These are phyloP conservation scores for Philaenus spumarius DNA, from an alignment of 1,140 invertebrate species.

Conservation along the genomic window DNA sequence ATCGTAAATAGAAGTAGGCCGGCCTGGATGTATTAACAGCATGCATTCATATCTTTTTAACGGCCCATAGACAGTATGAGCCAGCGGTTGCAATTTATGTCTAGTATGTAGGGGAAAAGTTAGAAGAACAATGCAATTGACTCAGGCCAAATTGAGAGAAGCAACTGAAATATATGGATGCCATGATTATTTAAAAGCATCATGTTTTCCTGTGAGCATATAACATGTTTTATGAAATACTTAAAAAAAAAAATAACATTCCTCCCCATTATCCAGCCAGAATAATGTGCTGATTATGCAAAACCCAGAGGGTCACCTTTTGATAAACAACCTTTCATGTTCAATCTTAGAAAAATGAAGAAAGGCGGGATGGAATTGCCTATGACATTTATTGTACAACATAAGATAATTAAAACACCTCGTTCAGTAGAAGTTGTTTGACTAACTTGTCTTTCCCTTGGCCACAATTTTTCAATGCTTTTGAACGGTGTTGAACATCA, in stretches of 20 bases:
- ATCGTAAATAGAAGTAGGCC: conserved; percentile 19
- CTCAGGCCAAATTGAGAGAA: conserved; percentile 23
- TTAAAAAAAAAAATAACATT: conserved; percentile 19
- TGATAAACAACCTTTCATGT: conserved; percentile 40
- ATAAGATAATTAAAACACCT: conserved; percentile 35
- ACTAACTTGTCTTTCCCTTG: conserved; percentile 35
- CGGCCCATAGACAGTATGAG: conserved; percentile 22
- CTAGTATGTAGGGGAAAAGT: conserved; percentile 24
- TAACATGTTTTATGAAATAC: conserved; percentile 8
- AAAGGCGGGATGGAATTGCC: conserved; percentile 34
- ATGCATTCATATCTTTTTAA: conserved; percentile 20
- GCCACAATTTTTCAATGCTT: conserved; percentile 39
- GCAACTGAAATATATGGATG: conserved; percentile 23
- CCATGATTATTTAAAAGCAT: conserved; percentile 28
- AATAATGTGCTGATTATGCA: conserved; percentile 31
- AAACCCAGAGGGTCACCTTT: conserved; percentile 36
- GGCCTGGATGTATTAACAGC: conserved; percentile 18
- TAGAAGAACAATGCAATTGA: conserved; percentile 30
- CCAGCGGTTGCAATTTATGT: conserved; percentile 39
- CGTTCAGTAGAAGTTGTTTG: conserved; percentile 38
- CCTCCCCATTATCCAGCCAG: conserved; percentile 38
- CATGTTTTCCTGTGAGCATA: conserved; percentile 18
- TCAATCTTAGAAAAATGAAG: conserved; percentile 36
- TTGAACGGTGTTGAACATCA: conserved; percentile 41
- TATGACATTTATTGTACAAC: conserved; percentile 33